phyloP scores from a whole-genome alignment of 2,113 vertebrate species.

The Chauna torquata region DNA sequence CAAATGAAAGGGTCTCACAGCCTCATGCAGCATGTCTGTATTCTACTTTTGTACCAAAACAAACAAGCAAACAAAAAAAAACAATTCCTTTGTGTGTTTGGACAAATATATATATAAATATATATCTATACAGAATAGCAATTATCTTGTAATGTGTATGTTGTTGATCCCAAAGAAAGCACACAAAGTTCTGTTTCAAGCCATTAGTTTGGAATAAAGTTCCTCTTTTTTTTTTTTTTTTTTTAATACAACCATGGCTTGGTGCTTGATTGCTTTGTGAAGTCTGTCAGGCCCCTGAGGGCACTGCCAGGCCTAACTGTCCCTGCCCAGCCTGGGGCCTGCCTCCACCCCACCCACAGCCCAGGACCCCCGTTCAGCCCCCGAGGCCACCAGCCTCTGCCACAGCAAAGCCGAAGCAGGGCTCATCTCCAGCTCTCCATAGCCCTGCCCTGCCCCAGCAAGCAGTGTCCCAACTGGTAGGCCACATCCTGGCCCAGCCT shows the following conservation, averaged over 20 bases:
- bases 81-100: neutral
- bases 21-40: neutral
- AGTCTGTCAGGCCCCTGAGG: neutral
- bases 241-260: neutral
- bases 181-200: neutral
- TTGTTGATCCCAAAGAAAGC: neutral
- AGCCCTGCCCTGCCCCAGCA: neutral
- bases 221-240: neutral
- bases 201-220: neutral
- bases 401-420: accelerated
- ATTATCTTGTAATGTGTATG: neutral
- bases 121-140: neutral
- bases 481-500: accelerated
- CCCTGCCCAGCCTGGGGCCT: neutral
- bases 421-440: neutral
- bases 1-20: neutral
- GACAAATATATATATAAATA: neutral
- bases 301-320: neutral
- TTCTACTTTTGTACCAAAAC: neutral
- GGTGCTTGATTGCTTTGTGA: neutral
- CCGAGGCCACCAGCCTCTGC: neutral
- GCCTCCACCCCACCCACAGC: neutral
- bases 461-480: too few species aligned
- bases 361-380: accelerated
- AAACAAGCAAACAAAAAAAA: too few species aligned